Conservation (phyloP, 2,113 vertebrate genomes). For the Nipponia nippon region DNA sequence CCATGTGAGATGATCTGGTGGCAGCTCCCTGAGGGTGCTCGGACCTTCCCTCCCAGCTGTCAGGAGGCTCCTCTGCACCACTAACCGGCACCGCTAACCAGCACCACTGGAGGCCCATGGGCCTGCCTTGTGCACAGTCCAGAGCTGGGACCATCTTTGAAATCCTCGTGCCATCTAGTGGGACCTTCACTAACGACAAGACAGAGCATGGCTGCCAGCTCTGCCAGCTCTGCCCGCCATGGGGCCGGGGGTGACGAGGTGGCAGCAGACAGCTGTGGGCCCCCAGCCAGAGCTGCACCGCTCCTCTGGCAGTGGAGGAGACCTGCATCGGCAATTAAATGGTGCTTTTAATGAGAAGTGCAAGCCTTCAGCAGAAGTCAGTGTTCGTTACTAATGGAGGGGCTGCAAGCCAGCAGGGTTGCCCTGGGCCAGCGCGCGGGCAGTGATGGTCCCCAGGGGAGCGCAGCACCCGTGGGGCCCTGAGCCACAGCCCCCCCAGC, state of each 20-base stretch:
- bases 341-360: background rate
- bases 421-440: too few species aligned
- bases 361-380: background rate
- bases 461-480: background rate
- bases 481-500: background rate
- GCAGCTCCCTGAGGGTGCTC: background rate
- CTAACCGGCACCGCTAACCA: background rate
- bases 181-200: background rate
- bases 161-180: slow-evolving; percentile 42
- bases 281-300: accelerated
- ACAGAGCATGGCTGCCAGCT: background rate
- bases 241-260: accelerated
- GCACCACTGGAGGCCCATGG: accelerated
- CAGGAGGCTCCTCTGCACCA: background rate
- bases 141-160: background rate
- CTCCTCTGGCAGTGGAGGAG: accelerated
- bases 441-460: background rate
- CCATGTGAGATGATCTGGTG: background rate
- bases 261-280: accelerated
- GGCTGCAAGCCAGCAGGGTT: background rate
- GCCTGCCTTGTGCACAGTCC: accelerated
- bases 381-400: too few species aligned
- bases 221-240: background rate
- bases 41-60: accelerated
- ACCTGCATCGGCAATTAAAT: accelerated